Base-by-base conservation (phyloP, 1,140 invertebrate genomes). In the Ceratina japonica region DNA sequence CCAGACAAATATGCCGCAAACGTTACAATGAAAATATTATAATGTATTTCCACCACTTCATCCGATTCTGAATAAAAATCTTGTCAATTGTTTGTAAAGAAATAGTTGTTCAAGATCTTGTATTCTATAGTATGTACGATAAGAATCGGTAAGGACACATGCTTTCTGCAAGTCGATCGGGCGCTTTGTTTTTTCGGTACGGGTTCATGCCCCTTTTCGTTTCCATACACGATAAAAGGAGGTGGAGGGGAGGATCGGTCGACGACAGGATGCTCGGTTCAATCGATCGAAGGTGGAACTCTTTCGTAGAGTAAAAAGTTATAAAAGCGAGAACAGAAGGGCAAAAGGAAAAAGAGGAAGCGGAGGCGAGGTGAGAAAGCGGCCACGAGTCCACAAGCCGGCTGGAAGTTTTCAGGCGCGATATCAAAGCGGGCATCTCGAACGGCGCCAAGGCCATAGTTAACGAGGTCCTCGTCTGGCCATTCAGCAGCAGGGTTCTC, bases 391-490 rank as follows among this genome's bases (percentile, higher is more conserved):
- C 64, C 72, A 80, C 75, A 73, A 69, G 75, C 77, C 69, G 69
- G 69, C 66, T 66, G 52, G 66, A 65, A 71, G 73, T 86, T 84
- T 72, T 86, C 77, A 82, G 75, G 54, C 76, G 71, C 74, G 85
- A 84, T 89, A 89, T 89, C 87, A 83, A 86, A 81, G 78, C 76
- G 82, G 75, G 82, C 85, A 89, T 88, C 88, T 88, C 76, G 79
- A 75, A 49, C 74, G 87, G 87, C 85, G 86, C 86, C 87, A 89
- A 89, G 87, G 84, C 75, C 87, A 82, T 75, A 75, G 87, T 88
- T 89, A 89, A 89, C 87, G 87, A 89, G 88, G 73, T 72, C 79
- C 80, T 88, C 86, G 87, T 87, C 86, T 87, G 83, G 79, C 84
- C 88, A 87, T 89, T 89, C 82, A 89, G 80, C 78, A 82, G 49